Conservation (phyloP, 2,888 invertebrate species). For the Pecten maximus region DNA sequence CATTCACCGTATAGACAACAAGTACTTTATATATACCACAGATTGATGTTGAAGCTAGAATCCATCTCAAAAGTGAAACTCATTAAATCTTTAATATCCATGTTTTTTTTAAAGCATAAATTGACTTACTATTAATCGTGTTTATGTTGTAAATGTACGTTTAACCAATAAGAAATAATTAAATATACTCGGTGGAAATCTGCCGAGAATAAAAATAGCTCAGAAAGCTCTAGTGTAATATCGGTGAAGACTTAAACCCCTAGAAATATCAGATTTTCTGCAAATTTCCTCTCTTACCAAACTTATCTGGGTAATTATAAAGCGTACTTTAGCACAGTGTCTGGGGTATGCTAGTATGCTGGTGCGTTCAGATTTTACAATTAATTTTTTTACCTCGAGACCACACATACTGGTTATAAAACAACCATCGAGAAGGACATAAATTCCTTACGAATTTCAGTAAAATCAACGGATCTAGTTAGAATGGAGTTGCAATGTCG, state of each 20-base stretch:
- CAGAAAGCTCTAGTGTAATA: not conserved
- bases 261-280: slow-evolving; percentile 8
- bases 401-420: not conserved
- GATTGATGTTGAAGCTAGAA: not conserved
- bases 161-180: not conserved
- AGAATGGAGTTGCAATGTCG: slow-evolving; percentile 13
- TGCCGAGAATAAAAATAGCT: not conserved
- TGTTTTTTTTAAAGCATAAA: not conserved
- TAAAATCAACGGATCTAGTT: slow-evolving; percentile 21
- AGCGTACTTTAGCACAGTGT: not conserved
- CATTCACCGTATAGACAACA: too few species aligned
- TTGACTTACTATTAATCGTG: not conserved
- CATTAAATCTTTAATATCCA: not conserved
- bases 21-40: too few species aligned
- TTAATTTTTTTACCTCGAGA: not conserved
- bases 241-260: not conserved
- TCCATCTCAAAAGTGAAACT: not conserved
- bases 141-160: not conserved
- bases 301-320: not conserved
- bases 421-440: not conserved
- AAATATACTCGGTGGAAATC: not conserved
- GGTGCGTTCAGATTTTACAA: not conserved
- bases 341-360: not conserved
- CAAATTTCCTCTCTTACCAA: slow-evolving; percentile 21
- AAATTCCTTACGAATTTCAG: slow-evolving; percentile 30